Conservation (phyloP, 2,888 invertebrate genomes). For the Brenthis hecate region DNA sequence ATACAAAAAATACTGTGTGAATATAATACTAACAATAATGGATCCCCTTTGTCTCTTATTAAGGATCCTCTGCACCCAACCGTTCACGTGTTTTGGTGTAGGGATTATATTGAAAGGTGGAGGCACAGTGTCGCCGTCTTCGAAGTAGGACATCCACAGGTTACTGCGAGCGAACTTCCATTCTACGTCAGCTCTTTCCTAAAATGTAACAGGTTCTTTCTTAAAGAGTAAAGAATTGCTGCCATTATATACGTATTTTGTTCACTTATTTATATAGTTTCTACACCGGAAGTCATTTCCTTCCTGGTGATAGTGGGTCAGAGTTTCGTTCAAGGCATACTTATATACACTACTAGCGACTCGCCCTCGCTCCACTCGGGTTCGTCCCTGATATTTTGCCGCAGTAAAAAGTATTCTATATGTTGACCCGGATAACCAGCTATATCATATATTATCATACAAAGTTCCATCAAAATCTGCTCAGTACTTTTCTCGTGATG, state of each 20-base stretch:
- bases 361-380: too few species aligned
- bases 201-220: constrained; percentile 27
- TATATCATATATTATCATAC: too few species aligned
- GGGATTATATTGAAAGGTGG: constrained; percentile 97
- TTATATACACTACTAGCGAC: background rate
- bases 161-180: constrained; percentile 99
- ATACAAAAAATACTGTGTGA: background rate
- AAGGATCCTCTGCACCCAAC: constrained; percentile 63
- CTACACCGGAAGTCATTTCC: too few species aligned
- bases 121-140: constrained; percentile 94
- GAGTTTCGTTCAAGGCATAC: background rate
- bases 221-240: too few species aligned
- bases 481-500: too few species aligned
- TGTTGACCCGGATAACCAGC: too few species aligned
- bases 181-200: constrained; percentile 97
- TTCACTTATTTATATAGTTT: background rate
- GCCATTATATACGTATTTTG: too few species aligned
- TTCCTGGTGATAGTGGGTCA: too few species aligned
- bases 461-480: too few species aligned
- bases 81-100: constrained; percentile 87
- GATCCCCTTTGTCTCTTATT: constrained; percentile 64
- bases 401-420: too few species aligned
- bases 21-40: constrained; percentile 61
- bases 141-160: constrained; percentile 98
- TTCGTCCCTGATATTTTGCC: too few species aligned